Percentiles rank a stretch among this genome's conserved stretches.
Conservation (phyloP, 2,797 vertebrate species). For the Bovichtus variegatus region DNA sequence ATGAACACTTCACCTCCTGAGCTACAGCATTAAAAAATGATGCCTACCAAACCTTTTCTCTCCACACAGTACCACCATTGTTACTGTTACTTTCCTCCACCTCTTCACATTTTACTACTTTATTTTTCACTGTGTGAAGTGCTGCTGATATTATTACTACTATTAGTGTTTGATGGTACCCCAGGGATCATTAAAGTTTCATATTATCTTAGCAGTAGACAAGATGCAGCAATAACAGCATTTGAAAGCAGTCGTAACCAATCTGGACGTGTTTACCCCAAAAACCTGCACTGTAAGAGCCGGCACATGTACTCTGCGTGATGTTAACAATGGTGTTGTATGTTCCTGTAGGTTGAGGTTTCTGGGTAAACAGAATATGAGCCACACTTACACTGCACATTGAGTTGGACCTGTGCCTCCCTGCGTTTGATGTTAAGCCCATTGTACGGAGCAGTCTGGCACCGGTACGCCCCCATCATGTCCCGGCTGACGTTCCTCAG, state of each 20-base stretch:
- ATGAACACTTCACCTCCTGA: too few species aligned
- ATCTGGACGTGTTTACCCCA: background rate
- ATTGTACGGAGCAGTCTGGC: conserved; percentile 96
- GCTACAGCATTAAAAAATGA: too few species aligned
- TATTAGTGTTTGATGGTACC: conserved; percentile 1
- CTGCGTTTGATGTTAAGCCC: conserved; percentile 96
- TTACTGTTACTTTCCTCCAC: background rate
- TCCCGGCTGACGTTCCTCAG: conserved; percentile 91
- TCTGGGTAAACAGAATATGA: background rate
- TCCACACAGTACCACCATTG: background rate
- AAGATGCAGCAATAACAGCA: background rate
- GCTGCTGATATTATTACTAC: background rate
- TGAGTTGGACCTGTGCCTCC: conserved; percentile 93
- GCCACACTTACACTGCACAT: conserved; percentile 94
- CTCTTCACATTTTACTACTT: background rate
- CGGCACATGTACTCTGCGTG: background rate
- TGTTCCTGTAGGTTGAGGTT: background rate
- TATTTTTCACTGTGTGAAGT: background rate
- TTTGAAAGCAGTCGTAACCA: conserved; percentile 12
- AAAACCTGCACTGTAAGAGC: background rate
- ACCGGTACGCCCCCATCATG: conserved; percentile 93
- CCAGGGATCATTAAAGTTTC: conserved; percentile 25
- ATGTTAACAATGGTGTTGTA: background rate
- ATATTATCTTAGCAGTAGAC: conserved; percentile 12
- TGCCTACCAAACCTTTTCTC: background rate